These are phyloP conservation scores for Drosophila murphyi DNA, from an alignment of 1,140 invertebrate species.

Conservation along the genomic window DNA sequence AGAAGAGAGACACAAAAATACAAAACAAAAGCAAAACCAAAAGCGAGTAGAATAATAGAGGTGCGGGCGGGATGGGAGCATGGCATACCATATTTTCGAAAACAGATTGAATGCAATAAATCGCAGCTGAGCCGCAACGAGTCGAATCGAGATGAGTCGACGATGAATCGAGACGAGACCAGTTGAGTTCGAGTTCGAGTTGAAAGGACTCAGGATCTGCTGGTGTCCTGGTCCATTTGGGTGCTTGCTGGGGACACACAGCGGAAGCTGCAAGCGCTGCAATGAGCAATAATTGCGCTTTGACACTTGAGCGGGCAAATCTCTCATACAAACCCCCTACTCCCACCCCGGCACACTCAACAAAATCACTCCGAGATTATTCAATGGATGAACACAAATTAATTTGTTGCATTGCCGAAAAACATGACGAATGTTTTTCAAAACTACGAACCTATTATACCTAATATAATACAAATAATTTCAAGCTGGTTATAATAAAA, in stretches of 20 bases:
- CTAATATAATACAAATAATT: too few relatives aligned
- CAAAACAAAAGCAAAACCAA: background rate
- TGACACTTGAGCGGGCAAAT: conserved; percentile 49
- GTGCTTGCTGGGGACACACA: background rate
- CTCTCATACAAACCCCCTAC: too few relatives aligned
- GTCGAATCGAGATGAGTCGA: background rate
- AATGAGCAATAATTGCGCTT: conserved; percentile 73
- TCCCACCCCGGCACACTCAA: too few relatives aligned
- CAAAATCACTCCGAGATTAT: too few relatives aligned
- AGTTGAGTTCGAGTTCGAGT: background rate
- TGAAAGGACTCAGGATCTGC: conserved; percentile 22
- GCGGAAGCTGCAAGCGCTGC: conserved; percentile 35
- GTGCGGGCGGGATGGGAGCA: background rate
- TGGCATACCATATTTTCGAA: conserved; percentile 23
- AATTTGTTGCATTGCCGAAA: too few relatives aligned
- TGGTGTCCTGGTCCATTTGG: conserved; percentile 6
- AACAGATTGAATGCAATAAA: conserved; percentile 69
- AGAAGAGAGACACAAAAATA: background rate
- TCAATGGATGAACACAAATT: too few relatives aligned
- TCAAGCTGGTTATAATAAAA: too few relatives aligned
- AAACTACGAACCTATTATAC: too few relatives aligned
- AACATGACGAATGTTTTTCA: too few relatives aligned
- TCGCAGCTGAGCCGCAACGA: conserved; percentile 48
- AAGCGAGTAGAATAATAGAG: background rate
- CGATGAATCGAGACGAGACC: background rate